Base-by-base conservation (phyloP, 2,888 invertebrate genomes). In the Chaitophorus viminalis region DNA sequence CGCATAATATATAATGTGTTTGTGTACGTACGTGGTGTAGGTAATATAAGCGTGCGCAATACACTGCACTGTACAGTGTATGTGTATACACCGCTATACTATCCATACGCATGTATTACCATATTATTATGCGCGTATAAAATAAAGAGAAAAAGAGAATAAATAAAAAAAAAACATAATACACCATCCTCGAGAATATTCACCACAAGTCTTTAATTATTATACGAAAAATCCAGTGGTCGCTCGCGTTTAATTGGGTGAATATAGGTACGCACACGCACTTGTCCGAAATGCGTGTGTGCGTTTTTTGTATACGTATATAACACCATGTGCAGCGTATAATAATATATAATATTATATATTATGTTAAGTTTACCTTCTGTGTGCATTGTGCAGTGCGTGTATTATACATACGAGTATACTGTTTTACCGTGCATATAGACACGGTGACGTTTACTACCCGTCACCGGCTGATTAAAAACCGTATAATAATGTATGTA, bases 211-310 rank as follows among this genome's bases (percentile, higher is more conserved):
- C 70, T 78, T 78, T 78, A 78, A 78, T 78, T 78, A 78, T 54
- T 78, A 78, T 78, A 60, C 54, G 33, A 78, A 54, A 78, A 78
- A 54, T 78, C 31, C 52, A 54, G 78, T 78, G 78, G 78, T 78
- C 78, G 52, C 29, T 18, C 29, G 77, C 54, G 78, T 78, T 78
- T 78, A 78, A 78, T 78, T 78, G 54, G 70, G 70, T 70, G 29
- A 11, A 5, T 46, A 46, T 46, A 46, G 46, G 46, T 60, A 21
- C 60, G 8, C 21, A 25, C 21, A 21, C 60, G 25, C 60, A 25
- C 21, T 70, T 31, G 70, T 31, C 70, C 70, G 9, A 29, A 68
- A 68, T n/a, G 68, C 29, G 68, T 18, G 65, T 25, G 65, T n/a
- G 68, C n/a, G 65, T 68, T n/a, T 3, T 21, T 8, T 6, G 65